Evolutionary conservation across 2,113 vertebrate genomes (phyloP).

Genomic region (Hippocampus zosterae): DNA sequence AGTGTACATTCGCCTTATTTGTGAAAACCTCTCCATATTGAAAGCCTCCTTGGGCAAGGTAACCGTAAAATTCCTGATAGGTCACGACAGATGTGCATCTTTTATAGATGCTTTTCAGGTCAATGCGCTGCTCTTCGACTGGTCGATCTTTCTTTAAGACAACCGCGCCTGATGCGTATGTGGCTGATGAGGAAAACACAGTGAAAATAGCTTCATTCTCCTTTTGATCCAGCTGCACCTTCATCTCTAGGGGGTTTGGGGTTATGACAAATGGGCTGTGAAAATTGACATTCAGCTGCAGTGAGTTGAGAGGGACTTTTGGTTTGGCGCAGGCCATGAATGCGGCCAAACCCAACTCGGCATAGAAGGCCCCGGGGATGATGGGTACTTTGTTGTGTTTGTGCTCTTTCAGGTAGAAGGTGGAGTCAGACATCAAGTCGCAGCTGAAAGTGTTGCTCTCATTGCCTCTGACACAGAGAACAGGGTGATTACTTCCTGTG

Average conservation of each 20-base stretch:
- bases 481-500: constrained; percentile 62
- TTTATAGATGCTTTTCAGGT: constrained; percentile 64
- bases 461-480: constrained; percentile 61
- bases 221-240: constrained; percentile 61
- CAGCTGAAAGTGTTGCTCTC: constrained; percentile 65
- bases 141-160: constrained; percentile 34
- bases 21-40: constrained; percentile 74
- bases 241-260: constrained; percentile 66
- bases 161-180: constrained; percentile 75
- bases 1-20: constrained; percentile 73
- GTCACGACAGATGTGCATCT: constrained; percentile 71
- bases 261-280: constrained; percentile 71
- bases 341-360: constrained; percentile 77
- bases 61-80: constrained; percentile 69
- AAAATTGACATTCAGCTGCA: constrained; percentile 73
- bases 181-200: constrained; percentile 63
- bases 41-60: constrained; percentile 72
- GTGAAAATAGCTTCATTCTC: constrained; percentile 62
- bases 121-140: constrained; percentile 71
- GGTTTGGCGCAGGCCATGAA: constrained; percentile 66
- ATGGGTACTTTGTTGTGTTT: constrained; percentile 72
- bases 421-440: constrained; percentile 57
- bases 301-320: constrained; percentile 66
- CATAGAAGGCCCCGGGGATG: constrained; percentile 78
- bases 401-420: constrained; percentile 74